Conservation (phyloP, 64 coral and sea anemone genomes). For the Acropora tenuis region DNA sequence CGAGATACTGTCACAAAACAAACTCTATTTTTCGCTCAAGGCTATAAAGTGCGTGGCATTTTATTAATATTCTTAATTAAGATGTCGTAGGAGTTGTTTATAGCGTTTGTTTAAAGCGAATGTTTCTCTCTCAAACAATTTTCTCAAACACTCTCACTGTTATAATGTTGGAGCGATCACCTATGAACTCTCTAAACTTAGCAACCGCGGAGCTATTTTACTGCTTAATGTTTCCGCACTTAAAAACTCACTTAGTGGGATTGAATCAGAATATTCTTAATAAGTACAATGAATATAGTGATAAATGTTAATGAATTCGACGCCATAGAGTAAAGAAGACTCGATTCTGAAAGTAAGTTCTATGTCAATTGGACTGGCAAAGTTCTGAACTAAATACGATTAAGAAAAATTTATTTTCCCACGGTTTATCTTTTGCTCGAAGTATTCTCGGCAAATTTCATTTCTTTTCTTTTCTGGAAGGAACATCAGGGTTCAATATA, state of each 20-base stretch:
- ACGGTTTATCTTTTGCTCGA: background rate
- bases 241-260: slow-evolving; percentile 30
- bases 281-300: background rate
- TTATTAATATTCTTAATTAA: no score
- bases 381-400: background rate
- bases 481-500: slow-evolving; percentile 34
- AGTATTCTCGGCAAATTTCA: background rate
- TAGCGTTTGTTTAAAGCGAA: no score
- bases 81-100: no score
- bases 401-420: background rate
- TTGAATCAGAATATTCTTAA: background rate
- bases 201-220: background rate
- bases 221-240: background rate
- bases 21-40: no score
- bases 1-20: no score
- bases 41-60: no score
- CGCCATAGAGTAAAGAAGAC: background rate
- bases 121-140: background rate
- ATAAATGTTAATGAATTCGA: background rate
- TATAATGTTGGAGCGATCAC: no score
- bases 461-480: background rate
- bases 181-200: no score
- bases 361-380: background rate
- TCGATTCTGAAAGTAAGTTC: background rate
- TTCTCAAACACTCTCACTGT: background rate